phyloP scores from a whole-genome alignment of 2,113 vertebrate genomes.

The Gambusia holbrooki region DNA sequence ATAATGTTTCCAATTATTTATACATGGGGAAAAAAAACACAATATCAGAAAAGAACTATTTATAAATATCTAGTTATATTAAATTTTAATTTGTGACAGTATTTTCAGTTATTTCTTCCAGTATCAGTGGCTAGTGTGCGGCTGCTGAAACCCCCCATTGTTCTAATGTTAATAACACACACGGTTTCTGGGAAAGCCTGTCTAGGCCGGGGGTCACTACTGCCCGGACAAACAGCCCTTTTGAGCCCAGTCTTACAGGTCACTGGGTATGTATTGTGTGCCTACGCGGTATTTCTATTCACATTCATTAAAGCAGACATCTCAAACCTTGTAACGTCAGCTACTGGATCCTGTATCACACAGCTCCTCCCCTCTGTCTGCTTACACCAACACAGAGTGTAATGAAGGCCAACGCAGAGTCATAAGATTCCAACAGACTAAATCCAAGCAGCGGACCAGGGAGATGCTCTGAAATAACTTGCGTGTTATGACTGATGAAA shows the following conservation, averaged over 20 bases:
- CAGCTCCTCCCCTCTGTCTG: slow-evolving; percentile 3
- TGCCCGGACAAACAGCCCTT: slow-evolving; percentile 59
- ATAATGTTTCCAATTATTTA: neutral
- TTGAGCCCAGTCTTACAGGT: slow-evolving; percentile 69
- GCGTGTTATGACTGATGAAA: slow-evolving; percentile 20
- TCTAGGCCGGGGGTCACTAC: slow-evolving; percentile 63
- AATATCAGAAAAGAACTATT: neutral
- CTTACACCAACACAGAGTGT: neutral
- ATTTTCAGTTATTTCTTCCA: slow-evolving; percentile 16
- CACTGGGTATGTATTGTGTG: slow-evolving; percentile 57
- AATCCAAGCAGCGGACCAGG: slow-evolving; percentile 21
- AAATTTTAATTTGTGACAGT: slow-evolving; percentile 8
- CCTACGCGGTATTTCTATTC: slow-evolving; percentile 18
- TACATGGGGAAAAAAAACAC: neutral
- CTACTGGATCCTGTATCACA: slow-evolving; percentile 8
- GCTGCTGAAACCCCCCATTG: slow-evolving; percentile 64
- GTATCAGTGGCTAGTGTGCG: slow-evolving; percentile 30
- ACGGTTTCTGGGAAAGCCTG: slow-evolving; percentile 66
- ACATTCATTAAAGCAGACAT: slow-evolving; percentile 22
- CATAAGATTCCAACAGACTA: slow-evolving; percentile 34
- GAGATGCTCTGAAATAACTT: slow-evolving; percentile 27
- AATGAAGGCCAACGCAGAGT: slow-evolving; percentile 23
- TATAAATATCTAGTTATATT: neutral
- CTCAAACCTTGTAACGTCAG: slow-evolving; percentile 33
- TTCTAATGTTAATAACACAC: slow-evolving; percentile 64